Evolutionary conservation across 1,140 invertebrate species (phyloP), one percentile per base, ranked within the genome.

Genomic region (Phenacoccus solenopsis): DNA sequence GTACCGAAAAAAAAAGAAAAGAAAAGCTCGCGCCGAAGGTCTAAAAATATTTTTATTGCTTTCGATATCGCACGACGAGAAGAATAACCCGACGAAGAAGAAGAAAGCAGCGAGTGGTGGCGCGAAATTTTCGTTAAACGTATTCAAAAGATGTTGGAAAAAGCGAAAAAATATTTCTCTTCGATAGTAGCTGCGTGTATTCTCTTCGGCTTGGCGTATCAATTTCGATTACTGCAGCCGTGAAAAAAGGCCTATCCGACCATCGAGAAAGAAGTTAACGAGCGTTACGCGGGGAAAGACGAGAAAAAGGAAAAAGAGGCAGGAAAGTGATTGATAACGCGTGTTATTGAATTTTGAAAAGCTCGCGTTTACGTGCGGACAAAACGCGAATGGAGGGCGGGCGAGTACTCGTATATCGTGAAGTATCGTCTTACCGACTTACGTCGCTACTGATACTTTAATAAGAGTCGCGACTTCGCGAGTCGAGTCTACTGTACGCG

Each of bases 401-500:
- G n/a, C n/a, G n/a, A n/a, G n/a, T n/a, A n/a, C n/a, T n/a, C n/a
- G n/a, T n/a, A n/a, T n/a, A n/a, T n/a, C n/a, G n/a, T n/a, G 20
- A 49, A 49, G 16, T 49, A 49, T 49, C 38, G 13, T 49, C 38
- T 49, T 49, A 49, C 38, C 12, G 20, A 49, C n/a, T n/a, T n/a
- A n/a, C n/a, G n/a, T n/a, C n/a, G n/a, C n/a, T n/a, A n/a, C 38
- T 49, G 38, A 49, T 49, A 49, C 38, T 49, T 49, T 49, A 49
- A 49, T 49, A 49, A 49, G 38, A 49, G 38, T 49, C 38, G 20
- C 38, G n/a, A n/a, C n/a, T n/a, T n/a, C n/a, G n/a, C n/a, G n/a
- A n/a, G n/a, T n/a, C n/a, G 20, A 49, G 38, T 49, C 38, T 49
- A 49, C n/a, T n/a, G n/a, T 49, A 49, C 38, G 16, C 38, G 4